Percentiles rank a stretch among this genome's conserved stretches.
phyloP scores from a whole-genome alignment of 2,113 vertebrate genomes.

The Dipodomys ordii region DNA sequence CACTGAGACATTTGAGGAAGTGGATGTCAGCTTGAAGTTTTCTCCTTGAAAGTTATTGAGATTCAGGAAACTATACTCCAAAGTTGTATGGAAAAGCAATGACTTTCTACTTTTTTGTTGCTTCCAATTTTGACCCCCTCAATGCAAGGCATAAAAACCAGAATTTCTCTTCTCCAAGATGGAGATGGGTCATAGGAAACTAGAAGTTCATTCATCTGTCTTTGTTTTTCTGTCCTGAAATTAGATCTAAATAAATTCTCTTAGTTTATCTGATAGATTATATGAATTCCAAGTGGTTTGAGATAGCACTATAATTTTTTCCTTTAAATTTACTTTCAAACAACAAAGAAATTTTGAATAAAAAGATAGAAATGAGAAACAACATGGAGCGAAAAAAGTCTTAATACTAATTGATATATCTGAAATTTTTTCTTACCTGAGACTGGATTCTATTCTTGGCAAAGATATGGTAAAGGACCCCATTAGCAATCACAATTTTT shows the following conservation, averaged over 20 bases:
- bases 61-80: not conserved
- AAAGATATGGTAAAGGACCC: not conserved
- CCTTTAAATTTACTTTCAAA: not conserved
- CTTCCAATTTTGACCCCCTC: too few relatives aligned
- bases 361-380: not conserved
- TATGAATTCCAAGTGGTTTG: not conserved
- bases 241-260: not conserved
- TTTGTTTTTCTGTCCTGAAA: not conserved
- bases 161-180: not conserved
- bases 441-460: not conserved
- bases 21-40: not conserved
- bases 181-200: not conserved
- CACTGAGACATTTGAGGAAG: not conserved
- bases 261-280: not conserved
- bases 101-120: too few relatives aligned
- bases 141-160: not conserved
- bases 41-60: not conserved
- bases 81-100: not conserved
- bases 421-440: not conserved
- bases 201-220: not conserved
- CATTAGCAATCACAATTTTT: not conserved
- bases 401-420: not conserved
- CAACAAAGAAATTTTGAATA: not conserved
- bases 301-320: not conserved
- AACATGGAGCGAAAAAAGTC: not conserved